These are phyloP conservation scores for Acrocera orbiculus DNA, from an alignment of 2,888 invertebrate species.

Conservation along the genomic window DNA sequence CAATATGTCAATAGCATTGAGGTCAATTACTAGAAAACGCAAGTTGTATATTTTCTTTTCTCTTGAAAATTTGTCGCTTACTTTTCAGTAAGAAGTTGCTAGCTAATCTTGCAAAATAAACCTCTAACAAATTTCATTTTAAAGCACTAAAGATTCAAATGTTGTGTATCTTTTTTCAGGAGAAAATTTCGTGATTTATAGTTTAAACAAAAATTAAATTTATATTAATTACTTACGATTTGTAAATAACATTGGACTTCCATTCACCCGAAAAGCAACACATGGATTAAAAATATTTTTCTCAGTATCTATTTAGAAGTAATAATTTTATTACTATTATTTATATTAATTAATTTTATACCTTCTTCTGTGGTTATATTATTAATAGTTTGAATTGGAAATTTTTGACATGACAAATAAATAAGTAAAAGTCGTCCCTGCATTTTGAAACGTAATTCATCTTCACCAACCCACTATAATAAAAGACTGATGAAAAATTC, in stretches of 20 bases:
- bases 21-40: too few species aligned
- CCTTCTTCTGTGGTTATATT: background rate
- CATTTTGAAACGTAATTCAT: constrained; percentile 55
- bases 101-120: too few species aligned
- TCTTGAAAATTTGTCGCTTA: too few species aligned
- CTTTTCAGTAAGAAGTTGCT: too few species aligned
- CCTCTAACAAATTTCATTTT: too few species aligned
- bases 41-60: too few species aligned
- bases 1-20: too few species aligned
- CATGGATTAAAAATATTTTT: constrained; percentile 63
- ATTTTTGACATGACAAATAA: constrained; percentile 46
- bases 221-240: constrained; percentile 35
- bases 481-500: too few species aligned
- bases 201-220: background rate
- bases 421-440: constrained; percentile 68
- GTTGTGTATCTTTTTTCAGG: too few species aligned
- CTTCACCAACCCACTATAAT: constrained; percentile 68
- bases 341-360: background rate
- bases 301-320: too few species aligned
- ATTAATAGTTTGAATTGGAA: background rate
- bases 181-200: too few species aligned
- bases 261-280: constrained; percentile 71
- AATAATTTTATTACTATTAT: background rate
- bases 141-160: too few species aligned
- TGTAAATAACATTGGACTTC: constrained; percentile 49